These are phyloP conservation scores for Cetoscarus ocellatus DNA, from an alignment of 2,797 vertebrate genomes.

Conservation along the genomic window DNA sequence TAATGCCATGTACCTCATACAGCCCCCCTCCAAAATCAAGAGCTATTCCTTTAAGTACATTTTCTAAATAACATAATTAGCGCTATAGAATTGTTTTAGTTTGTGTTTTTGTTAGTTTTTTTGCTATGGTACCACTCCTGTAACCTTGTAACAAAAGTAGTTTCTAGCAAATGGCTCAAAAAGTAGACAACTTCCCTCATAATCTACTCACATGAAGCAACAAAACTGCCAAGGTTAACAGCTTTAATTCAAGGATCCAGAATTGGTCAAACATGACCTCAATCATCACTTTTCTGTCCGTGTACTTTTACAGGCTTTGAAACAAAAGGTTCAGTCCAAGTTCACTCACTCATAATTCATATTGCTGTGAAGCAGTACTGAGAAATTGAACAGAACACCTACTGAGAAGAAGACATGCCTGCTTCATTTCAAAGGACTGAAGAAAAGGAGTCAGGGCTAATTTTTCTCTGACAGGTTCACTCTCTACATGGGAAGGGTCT, in stretches of 20 bases:
- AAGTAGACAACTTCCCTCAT: too few relatives aligned
- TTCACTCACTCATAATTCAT: constrained; percentile 32
- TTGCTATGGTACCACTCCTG: too few relatives aligned
- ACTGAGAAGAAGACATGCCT: constrained; percentile 11
- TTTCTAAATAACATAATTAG: too few relatives aligned
- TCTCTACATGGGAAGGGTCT: background rate
- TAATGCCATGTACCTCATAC: too few relatives aligned
- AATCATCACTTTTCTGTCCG: constrained; percentile 5
- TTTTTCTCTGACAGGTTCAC: constrained; percentile 25
- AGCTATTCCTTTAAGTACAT: too few relatives aligned
- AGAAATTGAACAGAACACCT: constrained; percentile 21
- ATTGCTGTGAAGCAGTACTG: constrained; percentile 9
- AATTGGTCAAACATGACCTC: constrained; percentile 13
- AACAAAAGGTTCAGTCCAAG: constrained; percentile 36
- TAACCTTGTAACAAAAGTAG: too few relatives aligned
- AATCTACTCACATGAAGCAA: background rate
- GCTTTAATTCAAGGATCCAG: background rate
- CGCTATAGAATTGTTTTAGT: too few relatives aligned
- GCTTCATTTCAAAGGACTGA: constrained; percentile 6
- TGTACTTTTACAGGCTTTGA: constrained; percentile 5
- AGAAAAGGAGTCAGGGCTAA: constrained; percentile 6
- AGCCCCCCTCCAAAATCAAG: too few relatives aligned
- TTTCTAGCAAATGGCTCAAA: too few relatives aligned
- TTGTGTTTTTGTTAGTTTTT: too few relatives aligned
- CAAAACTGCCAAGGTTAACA: background rate